Evolutionary conservation across 64 coral and sea anemone species (phyloP).

Genomic region (Platygyra sinensis): DNA sequence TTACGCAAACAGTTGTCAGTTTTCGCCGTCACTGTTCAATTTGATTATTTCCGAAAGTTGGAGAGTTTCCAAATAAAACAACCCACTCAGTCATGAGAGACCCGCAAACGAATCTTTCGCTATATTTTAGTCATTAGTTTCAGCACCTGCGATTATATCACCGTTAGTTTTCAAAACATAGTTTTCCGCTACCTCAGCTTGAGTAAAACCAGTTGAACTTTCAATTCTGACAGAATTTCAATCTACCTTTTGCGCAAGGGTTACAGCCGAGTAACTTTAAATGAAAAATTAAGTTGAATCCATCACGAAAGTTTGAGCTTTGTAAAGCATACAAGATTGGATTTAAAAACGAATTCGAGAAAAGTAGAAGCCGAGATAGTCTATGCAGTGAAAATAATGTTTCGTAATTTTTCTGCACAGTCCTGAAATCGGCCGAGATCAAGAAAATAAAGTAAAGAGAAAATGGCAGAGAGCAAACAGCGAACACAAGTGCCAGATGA

Average conservation of each 20-base stretch:
- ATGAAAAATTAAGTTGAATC: conserved; percentile 1
- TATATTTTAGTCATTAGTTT: too few species aligned
- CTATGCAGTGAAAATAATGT: conserved; percentile 8
- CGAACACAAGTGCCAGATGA: conserved; percentile 24
- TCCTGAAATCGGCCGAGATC: not conserved
- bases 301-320: conserved; percentile 24
- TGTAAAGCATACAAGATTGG: conserved; percentile 45
- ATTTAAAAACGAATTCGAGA: conserved; percentile 37
- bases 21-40: too few species aligned
- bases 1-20: not conserved
- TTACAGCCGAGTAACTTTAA: not conserved
- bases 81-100: too few species aligned
- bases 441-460: conserved; percentile 15
- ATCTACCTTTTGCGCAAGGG: not conserved
- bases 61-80: too few species aligned
- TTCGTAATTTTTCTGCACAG: conserved; percentile 1
- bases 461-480: conserved; percentile 41
- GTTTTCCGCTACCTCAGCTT: not conserved
- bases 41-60: too few species aligned
- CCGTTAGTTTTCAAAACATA: too few species aligned
- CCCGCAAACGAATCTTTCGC: too few species aligned
- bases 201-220: not conserved
- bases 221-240: not conserved
- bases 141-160: too few species aligned
- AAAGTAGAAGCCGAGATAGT: conserved; percentile 21